Evolutionary conservation across 2,797 vertebrate genomes (phyloP), one percentile per base, ranked within the genome.

Genomic region (Falco berigora): DNA sequence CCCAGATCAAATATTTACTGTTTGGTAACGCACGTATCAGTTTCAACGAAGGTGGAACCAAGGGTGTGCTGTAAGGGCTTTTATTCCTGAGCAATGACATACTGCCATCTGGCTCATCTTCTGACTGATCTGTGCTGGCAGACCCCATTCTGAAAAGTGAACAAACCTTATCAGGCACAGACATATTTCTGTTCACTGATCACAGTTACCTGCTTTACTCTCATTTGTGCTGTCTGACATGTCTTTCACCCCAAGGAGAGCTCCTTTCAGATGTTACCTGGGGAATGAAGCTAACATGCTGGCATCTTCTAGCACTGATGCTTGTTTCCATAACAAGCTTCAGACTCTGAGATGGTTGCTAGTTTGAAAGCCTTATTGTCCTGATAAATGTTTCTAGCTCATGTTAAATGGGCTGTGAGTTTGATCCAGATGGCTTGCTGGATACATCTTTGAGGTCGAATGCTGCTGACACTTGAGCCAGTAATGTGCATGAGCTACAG

Each of bases 361-460:
- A 27, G 61, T 74, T 72, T 91, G 81, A 92, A 92, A 91, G 88
- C 74, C 90, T 97, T 96, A 96, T 93, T 90, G 91, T 93, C 68
- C 82, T 84, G 73, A 95, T 88, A 94, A 90, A 94, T 84, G 53
- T 83, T 94, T 86, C 91, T 78, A 90, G 85, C 73, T 96, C 58
- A 83, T 81, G 94, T 94, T 95, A 96, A 97, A 96, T 94, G 89
- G 87, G 32, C 90, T 92, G 88, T 94, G 80, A 95, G 88, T 62
- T 91, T 91, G 89, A 94, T 94, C 78, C 95, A 97, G 96, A 94
- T 95, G 96, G 96, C 78, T 93, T 94, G 68, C 62, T 96, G 69
- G 89, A 68, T 81, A 62, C 24, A 50, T n/a, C 81, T 91, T 91
- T 94, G 82, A 96, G 95, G 94, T 96, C 96, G 96, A 93, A 95